Base-by-base conservation (phyloP, 2,888 invertebrate genomes). In the Cryptops parisi region DNA sequence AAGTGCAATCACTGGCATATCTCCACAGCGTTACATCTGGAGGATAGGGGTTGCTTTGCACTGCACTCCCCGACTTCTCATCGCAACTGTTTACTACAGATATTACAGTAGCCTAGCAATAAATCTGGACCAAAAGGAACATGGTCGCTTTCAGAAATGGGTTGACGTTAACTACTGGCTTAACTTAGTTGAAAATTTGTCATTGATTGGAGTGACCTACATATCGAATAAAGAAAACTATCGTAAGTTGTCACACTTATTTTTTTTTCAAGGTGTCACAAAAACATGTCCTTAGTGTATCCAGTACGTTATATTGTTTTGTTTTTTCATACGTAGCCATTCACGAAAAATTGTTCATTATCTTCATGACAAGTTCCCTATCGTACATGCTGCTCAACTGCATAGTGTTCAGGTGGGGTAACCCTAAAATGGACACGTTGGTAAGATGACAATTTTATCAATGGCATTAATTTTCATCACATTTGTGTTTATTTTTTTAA, bases 151-250 rank as follows among this genome's bases (percentile, higher is more conserved):
- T 58, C 58, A 58, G 49, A 58, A 60, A 22, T 58, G 65, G 47
- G 61, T 68, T 17, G 65, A 58, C 60, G 67, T 66, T 60, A 76
- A 65, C 63, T 86, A 84, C 67, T 82, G 85, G 81, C 75, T 89
- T 61, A 87, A 87, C 70, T 76, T 84, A 60, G 74, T 84, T 62
- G 91, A 91, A 74, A 78, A 90, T 60, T 79, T 80, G 57, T 80
- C 88, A 51, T 74, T 91, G n/a, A 83, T 86, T 59, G 89, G 89
- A 52, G 90, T 91, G 39, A 89, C 90, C 17, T 91, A 89, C 68
- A 84, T 93, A 67, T 89, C 90, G 58, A 93, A 93, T 72, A 79
- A 82, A 67, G 91, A 93, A 74, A 91, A 93, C 69, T 93, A 91
- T 75, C 87, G 91, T 91, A 74, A 84, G 86, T 80, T 55, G 27